Base-by-base conservation (phyloP, 37 sponge, comb jelly and placozoan genomes). In the Eunapius fragilis region DNA sequence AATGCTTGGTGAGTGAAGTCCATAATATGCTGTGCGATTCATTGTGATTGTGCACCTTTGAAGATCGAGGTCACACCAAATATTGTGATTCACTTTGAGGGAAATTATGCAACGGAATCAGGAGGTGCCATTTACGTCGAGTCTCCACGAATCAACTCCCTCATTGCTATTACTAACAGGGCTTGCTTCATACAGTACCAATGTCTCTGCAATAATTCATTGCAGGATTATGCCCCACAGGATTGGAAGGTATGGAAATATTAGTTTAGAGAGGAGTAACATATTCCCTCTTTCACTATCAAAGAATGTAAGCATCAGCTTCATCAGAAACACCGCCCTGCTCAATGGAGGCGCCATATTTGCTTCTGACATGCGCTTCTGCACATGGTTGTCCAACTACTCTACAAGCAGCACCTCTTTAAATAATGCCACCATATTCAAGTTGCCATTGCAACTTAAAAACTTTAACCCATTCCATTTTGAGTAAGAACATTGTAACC, bases 121-220 rank as follows among this genome's bases (percentile, higher is more conserved):
- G 94, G 94, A 17, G 94, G 74, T 30, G 94, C 85, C n/a, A 93
- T 93, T 36, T 93, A 93, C 41, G 94, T 93, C 7, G 94, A 93
- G 31, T 87, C 87, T 83, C 94, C 94, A 73, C 94, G 91, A 78
- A 93, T 93, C 70, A 69, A 91, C 37, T 93, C 90, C 76, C 88
- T 93, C 48, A 90, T 93, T 24, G 88, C 89, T 49, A 86, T 93
- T 34, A 90, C 90, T 84, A 93, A 93, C 75, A 87, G 94, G 0
- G 84, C 90, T 70, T 93, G 94, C 75, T 93, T 93, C 41, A 77
- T 93, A 30, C 94, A 93, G 82, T 93, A 90, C 73, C 6, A 58
- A 2, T 58, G 58, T 58, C 58, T 58, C 58, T 58, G 58, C 17
- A 87, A 80, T 3, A 84, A 89, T 70, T 38, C 69, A 10, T 84